A percentile compares a stretch with the other conserved stretches of the same genome.
Conservation (phyloP, 2,888 invertebrate species). For the Hydropsyche betteni region DNA sequence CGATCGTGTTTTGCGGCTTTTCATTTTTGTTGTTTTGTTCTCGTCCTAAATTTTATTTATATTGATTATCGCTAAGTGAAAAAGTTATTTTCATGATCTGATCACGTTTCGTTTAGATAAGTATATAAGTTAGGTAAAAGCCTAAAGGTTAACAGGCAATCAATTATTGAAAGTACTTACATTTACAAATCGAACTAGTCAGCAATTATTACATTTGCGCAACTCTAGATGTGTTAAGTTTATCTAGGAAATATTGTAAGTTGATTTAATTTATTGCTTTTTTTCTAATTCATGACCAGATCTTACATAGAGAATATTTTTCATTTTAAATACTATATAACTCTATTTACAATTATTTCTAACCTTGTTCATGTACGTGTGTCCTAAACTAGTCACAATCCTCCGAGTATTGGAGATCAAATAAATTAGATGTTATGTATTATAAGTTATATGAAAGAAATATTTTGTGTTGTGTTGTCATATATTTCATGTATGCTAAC, state of each 20-base stretch:
- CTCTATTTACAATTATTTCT: conserved; percentile 44
- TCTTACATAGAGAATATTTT: conserved; percentile 41
- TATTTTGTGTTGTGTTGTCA: conserved; percentile 53
- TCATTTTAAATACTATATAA: conserved; percentile 44
- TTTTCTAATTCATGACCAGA: conserved; percentile 49
- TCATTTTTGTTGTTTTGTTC: conserved; percentile 9
- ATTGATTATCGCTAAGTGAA: background rate
- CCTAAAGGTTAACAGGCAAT: conserved; percentile 56
- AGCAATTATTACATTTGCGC: conserved; percentile 66
- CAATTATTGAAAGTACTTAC: conserved; percentile 67
- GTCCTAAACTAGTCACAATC: conserved; percentile 52
- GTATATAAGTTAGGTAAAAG: conserved; percentile 50
- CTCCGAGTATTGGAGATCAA: conserved; percentile 50
- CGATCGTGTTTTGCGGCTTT: background rate
- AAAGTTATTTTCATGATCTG: conserved; percentile 27
- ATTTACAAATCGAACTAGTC: conserved; percentile 67
- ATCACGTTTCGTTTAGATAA: conserved; percentile 42
- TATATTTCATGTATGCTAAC: conserved; percentile 52
- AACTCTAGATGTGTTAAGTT: conserved; percentile 60
- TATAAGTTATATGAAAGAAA: conserved; percentile 49
- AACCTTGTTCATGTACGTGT: conserved; percentile 49
- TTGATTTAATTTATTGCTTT: conserved; percentile 52
- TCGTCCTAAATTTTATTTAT: conserved; percentile 2
- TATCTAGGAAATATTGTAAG: conserved; percentile 58
- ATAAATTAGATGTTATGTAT: conserved; percentile 48